Conservation (phyloP, 2,113 vertebrate genomes). For the Pavo muticus region DNA sequence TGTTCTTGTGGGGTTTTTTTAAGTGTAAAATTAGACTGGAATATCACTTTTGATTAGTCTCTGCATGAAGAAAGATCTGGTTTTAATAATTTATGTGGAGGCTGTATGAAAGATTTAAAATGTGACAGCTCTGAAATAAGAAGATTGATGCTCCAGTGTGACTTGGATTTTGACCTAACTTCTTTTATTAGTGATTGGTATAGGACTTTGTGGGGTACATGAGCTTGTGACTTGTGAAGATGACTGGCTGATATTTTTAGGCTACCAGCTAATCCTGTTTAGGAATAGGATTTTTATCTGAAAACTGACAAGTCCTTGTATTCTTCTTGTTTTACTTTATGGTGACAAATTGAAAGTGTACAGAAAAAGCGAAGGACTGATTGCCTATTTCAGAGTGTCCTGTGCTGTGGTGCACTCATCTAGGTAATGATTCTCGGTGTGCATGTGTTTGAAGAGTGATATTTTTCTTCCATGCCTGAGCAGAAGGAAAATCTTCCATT, state of each 20-base stretch:
- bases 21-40: not conserved
- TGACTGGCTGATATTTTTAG: conserved; percentile 53
- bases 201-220: conserved; percentile 18
- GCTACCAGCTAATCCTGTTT: conserved; percentile 39
- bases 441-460: not conserved
- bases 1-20: not conserved
- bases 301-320: conserved; percentile 12
- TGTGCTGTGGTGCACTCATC: not conserved
- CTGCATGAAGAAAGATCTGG: not conserved
- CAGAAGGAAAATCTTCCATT: not conserved
- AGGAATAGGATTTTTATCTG: conserved; percentile 33
- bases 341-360: not conserved
- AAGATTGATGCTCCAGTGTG: conserved; percentile 34
- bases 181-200: conserved; percentile 29
- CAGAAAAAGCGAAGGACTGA: not conserved
- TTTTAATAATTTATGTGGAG: conserved; percentile 33
- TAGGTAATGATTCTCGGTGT: not conserved
- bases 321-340: conserved; percentile 12
- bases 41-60: not conserved
- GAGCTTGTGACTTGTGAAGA: conserved; percentile 43
- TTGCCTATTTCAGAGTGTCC: not conserved
- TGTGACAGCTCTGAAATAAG: conserved; percentile 23
- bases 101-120: conserved; percentile 36
- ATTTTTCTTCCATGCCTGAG: not conserved
- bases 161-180: conserved; percentile 59